Base-by-base conservation (phyloP, 2,888 invertebrate species). In the Tinea trinotella region DNA sequence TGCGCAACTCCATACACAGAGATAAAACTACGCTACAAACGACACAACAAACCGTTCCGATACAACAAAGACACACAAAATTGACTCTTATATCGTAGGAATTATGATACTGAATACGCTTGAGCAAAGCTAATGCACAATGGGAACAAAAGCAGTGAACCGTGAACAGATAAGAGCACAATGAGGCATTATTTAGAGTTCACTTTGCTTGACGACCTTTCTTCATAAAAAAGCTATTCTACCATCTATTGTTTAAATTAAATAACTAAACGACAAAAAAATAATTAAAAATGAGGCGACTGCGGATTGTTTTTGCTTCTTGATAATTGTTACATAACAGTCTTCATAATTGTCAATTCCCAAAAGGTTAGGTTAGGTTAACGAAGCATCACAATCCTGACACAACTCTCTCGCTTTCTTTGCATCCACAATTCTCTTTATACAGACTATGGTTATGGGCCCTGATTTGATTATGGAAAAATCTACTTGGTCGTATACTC, bases 1-100 rank as follows among this genome's bases (percentile, higher is more conserved):
- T 80, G 82, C 80, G 71, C 73, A 62, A 64, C 62, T 70, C 66
- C 17, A 71, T 71, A 71, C 59, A 63, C 24, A 18, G 35, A 20
- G 52, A 35, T 34, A 52, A 46, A 46, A 19, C 46, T 40, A 40
- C 13, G 13, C 40, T 40, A 40, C 7, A 7, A 2, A 7, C 13
- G 13, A 15, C 15, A 13, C 12, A 13, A 40, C 13, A 7, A 40
- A 40, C 40, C 7, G 40, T 13, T 40, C n/a, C n/a, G 40, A 40
- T 4, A n/a, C n/a, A n/a, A n/a, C n/a, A n/a, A n/a, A n/a, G n/a
- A n/a, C n/a, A n/a, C n/a, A n/a, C n/a, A 12, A 40, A 4, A 15
- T 15, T 30, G 3, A 13, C 12, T 13, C 13, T 40, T 40, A 40
- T n/a, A 4, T n/a, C 40, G 2, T 13, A 15, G 7, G 6, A 15